Evolutionary conservation across 2,888 invertebrate genomes (phyloP).

Genomic region (Sarcophaga subvicina): DNA sequence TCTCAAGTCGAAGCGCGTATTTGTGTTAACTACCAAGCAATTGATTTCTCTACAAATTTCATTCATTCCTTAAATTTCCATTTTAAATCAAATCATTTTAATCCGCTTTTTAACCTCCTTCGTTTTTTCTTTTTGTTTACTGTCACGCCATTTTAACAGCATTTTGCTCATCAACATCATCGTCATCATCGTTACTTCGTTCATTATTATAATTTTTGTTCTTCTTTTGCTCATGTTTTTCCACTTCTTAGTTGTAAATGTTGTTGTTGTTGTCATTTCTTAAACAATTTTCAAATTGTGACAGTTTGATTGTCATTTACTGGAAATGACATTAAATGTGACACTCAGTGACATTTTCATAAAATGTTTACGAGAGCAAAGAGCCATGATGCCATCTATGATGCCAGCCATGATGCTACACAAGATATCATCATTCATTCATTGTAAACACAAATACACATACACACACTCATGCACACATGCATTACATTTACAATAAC

Average conservation of each 20-base stretch:
- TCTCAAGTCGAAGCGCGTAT: no score
- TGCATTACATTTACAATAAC: not conserved
- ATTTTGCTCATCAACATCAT: no score
- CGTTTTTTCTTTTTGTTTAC: no score
- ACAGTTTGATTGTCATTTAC: conserved; percentile 41
- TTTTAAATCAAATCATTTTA: no score
- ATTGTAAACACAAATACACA: conserved; percentile 3
- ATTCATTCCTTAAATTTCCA: no score
- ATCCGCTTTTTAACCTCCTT: no score
- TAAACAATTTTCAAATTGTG: conserved; percentile 30
- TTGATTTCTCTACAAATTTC: no score
- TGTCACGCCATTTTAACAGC: no score
- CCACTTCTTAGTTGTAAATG: not conserved
- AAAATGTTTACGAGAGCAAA: conserved; percentile 24
- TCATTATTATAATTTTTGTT: no score
- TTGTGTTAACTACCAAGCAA: no score
- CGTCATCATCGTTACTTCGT: no score
- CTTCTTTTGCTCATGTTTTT: no score
- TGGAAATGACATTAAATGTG: conserved; percentile 51
- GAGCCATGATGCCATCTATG: not conserved
- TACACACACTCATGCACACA: not conserved
- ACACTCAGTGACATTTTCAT: conserved; percentile 49
- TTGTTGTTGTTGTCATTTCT: not conserved
- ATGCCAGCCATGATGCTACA: conserved; percentile 25
- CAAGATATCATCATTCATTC: conserved; percentile 36